Evolutionary conservation across 2,797 vertebrate genomes (phyloP), one percentile per base, ranked within the genome.

Genomic region (Sebastes nivosus): DNA sequence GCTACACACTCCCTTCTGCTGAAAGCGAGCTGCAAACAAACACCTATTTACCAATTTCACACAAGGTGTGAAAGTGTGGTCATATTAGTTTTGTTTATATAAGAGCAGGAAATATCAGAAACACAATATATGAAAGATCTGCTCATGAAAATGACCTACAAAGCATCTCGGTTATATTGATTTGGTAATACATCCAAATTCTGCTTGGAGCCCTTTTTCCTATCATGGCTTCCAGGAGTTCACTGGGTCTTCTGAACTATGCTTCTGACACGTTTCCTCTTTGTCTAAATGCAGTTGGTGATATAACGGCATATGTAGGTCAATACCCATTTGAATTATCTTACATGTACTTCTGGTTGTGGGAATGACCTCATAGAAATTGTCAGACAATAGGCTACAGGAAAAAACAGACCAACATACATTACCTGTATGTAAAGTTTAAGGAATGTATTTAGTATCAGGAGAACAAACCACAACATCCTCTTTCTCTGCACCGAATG

Each of bases 261-360:
- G 16, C 20, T n/a, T 77, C 13, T 74, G 68, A 85, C 69, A 70
- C 8, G 50, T 57, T 83, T 79, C 14, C 30, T 67, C 59, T 87
- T 89, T 87, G 84, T 83, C 52, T 38, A 71, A 77, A 75, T 75
- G 58, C 78, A 82, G 65, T 67, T 80, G 78, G 67, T 93, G 87
- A 92, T 89, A 74, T 93, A 93, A 94, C 76, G 25, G 57, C 36
- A 84, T 75, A 90, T 88, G 38, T 91, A 85, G 89, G 91, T 92
- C 92, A 94, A 69, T 27, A 77, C 80, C 63, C 66, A 66, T 83
- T 77, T 84, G 32, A 82, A 79, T 84, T 68, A n/a, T 71, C 68
- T 81, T 67, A 72, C 71, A 72, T 68, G 67, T 60, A 64, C 77
- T 76, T 52, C 50, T 52, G 50, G 20, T 52, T 67, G 50, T 38